Base-by-base conservation (phyloP, 2,888 invertebrate genomes). In the Trachelus stipa region DNA sequence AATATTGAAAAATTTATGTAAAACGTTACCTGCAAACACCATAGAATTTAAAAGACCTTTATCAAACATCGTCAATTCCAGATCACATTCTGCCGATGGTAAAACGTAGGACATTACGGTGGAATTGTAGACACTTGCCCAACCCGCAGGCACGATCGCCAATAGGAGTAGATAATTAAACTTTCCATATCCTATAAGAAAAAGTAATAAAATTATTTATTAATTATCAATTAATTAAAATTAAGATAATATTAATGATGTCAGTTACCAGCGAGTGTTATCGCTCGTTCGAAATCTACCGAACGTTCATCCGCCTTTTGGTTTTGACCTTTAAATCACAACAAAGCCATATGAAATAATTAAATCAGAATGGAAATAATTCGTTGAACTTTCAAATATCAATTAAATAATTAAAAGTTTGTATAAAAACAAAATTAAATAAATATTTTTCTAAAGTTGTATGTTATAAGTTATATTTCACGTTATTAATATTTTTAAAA, bases 31-130 rank as follows among this genome's bases (percentile, higher is more conserved):
- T 85, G 93, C 89, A 87, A 93, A 94, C 34, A 94, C 93, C 83
- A 94, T 89, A 0, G 94, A 94, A 1, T 93, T 93, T 12, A 94
- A 92, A 11, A 93, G 91, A 0, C 94, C 94, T 85, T 93, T 94
- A 88, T 94, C 92, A 4, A 92, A 89, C 81, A 93, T 90, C 11
- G 89, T 91, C 83, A 94, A 90, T 11, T 89, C 87, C 40, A 94
- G 92, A 85, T 94, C 94, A 83, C 94, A 94, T 69, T 92, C 92
- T 31, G 93, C 93, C 2, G 93, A 93, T 0, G 93, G 93, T 71
- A 93, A 91, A 34, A 94, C 92, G 86, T 93, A 93, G 68, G 93
- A 93, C 85, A 93, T 91, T 0, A 93, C 92, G 77, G 93, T 93
- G 74, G 93, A 93, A 69, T 93, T 93, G 81, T 93, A 92, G 12